Percentiles rank a stretch among this genome's conserved stretches.
Conservation (phyloP, 2,888 invertebrate species). For the Dermolepida albohirtum region DNA sequence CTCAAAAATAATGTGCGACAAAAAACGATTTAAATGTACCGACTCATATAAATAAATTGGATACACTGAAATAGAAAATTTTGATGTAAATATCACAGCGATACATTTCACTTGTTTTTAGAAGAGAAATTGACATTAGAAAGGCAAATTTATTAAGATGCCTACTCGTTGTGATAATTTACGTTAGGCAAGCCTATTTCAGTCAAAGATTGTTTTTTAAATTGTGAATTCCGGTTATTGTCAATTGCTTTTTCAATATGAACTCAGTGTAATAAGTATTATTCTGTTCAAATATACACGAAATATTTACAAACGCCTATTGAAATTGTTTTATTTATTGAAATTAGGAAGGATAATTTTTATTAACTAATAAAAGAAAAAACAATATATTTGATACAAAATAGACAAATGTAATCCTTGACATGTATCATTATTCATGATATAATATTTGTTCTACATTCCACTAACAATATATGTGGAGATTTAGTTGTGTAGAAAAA, state of each 20-base stretch:
- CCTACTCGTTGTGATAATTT: neutral
- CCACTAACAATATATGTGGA: too few species aligned
- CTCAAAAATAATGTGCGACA: neutral
- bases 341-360: neutral
- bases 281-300: conserved; percentile 36
- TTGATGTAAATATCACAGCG: neutral
- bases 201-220: conserved; percentile 5
- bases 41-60: neutral
- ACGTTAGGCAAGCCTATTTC: neutral
- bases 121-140: too few species aligned
- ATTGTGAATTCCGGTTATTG: conserved; percentile 19
- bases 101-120: neutral
- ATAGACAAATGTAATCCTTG: too few species aligned
- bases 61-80: too few species aligned
- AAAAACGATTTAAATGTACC: too few species aligned
- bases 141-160: conserved; percentile 12
- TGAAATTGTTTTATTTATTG: conserved; percentile 6
- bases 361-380: neutral
- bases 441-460: too few species aligned
- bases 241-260: conserved; percentile 18
- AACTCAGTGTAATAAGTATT: conserved; percentile 25
- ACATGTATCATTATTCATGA: too few species aligned
- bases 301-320: conserved; percentile 35
- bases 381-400: neutral
- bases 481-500: too few species aligned